Conservation (phyloP, 2,888 invertebrate species). For the Cynaeus angustus region DNA sequence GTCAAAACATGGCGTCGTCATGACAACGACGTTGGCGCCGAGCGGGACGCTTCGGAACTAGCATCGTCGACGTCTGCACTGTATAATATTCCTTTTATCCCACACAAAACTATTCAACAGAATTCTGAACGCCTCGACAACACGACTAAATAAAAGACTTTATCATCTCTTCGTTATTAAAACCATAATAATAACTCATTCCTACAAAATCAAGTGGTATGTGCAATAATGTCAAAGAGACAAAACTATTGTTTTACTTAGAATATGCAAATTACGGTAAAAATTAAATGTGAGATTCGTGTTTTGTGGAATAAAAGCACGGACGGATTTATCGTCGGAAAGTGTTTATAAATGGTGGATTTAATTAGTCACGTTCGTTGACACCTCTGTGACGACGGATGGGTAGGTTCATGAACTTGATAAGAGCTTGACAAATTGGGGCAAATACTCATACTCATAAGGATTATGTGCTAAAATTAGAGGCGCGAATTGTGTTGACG, state of each 20-base stretch:
- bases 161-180: slow-evolving; percentile 44
- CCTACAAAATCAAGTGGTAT: slow-evolving; percentile 26
- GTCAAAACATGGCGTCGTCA: slow-evolving; percentile 69
- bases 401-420: slow-evolving; percentile 36
- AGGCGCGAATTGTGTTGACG: neutral
- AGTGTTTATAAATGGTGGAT: slow-evolving; percentile 32
- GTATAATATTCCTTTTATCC: slow-evolving; percentile 44
- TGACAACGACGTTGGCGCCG: slow-evolving; percentile 66
- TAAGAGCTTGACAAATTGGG: slow-evolving; percentile 23
- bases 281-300: slow-evolving; percentile 33
- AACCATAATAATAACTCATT: slow-evolving; percentile 35
- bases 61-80: slow-evolving; percentile 38
- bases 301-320: slow-evolving; percentile 34
- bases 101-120: slow-evolving; percentile 42
- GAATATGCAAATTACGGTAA: slow-evolving; percentile 13
- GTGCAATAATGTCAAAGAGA: slow-evolving; percentile 26
- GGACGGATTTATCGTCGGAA: slow-evolving; percentile 30
- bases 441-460: slow-evolving; percentile 5
- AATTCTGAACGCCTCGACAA: slow-evolving; percentile 40
- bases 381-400: slow-evolving; percentile 23
- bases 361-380: slow-evolving; percentile 40
- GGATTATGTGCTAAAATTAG: slow-evolving; percentile 12
- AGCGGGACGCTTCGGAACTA: slow-evolving; percentile 54
- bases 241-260: slow-evolving; percentile 30
- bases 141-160: slow-evolving; percentile 39